Conservation (phyloP, 2,888 invertebrate genomes). For the Cerastis leucographa region DNA sequence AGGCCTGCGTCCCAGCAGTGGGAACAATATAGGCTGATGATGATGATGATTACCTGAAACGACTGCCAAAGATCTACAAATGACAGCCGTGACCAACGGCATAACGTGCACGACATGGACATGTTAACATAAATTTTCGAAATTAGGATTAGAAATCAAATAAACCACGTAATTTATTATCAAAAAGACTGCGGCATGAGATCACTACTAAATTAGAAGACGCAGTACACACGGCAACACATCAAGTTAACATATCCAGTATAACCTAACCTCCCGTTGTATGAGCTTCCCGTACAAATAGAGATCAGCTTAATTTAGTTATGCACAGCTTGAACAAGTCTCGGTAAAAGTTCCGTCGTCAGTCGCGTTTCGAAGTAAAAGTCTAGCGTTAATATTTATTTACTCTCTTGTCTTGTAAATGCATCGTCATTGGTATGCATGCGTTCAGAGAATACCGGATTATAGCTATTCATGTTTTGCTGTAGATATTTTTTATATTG, state of each 20-base stretch:
- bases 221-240: background rate
- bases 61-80: too few species aligned
- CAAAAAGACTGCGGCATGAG: constrained; percentile 10
- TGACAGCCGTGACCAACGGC: too few species aligned
- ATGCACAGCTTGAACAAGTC: background rate
- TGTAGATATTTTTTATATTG: background rate
- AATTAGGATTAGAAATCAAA: background rate
- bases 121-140: background rate
- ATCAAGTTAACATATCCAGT: too few species aligned
- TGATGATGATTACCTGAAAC: too few species aligned
- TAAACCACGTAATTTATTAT: constrained; percentile 1
- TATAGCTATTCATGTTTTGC: constrained; percentile 12
- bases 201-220: constrained; percentile 23
- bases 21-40: too few species aligned
- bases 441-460: constrained; percentile 19
- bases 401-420: constrained; percentile 53
- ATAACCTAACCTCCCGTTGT: too few species aligned
- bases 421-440: constrained; percentile 48
- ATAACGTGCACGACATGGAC: too few species aligned
- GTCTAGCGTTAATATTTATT: constrained; percentile 60
- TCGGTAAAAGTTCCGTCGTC: constrained; percentile 22
- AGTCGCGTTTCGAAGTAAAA: constrained; percentile 68
- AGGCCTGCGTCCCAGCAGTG: too few species aligned
- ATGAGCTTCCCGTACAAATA: too few species aligned
- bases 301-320: too few species aligned